Evolutionary conservation across 2,888 invertebrate genomes (phyloP).

Genomic region (Punctoribates punctum): DNA sequence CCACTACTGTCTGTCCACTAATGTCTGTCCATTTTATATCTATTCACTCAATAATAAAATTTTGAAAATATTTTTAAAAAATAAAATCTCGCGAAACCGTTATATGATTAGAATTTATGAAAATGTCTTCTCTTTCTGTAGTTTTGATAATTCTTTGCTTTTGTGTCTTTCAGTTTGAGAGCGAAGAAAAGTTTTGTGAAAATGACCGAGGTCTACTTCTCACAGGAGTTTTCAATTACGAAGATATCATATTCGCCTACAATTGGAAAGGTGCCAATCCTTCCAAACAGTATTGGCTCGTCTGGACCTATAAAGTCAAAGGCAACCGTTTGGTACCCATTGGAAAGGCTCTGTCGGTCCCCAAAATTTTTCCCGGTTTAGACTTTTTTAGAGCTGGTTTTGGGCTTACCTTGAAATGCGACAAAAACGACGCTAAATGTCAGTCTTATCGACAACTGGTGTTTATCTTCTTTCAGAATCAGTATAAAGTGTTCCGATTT

Average conservation of each 20-base stretch:
- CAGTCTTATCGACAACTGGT: neutral
- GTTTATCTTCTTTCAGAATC: constrained; percentile 6
- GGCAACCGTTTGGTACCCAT: neutral
- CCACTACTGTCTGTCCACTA: no score
- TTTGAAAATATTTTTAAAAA: no score
- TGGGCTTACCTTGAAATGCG: neutral
- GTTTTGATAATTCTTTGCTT: no score
- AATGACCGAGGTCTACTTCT: neutral
- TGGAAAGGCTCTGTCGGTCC: neutral
- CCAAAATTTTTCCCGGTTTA: neutral
- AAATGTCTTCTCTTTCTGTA: no score
- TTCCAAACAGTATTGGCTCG: neutral
- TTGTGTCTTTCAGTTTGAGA: neutral
- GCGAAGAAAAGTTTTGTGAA: constrained; percentile 21
- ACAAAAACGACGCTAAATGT: neutral
- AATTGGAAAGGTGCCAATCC: constrained; percentile 15
- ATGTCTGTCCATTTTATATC: no score
- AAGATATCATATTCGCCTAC: neutral
- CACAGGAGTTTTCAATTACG: constrained; percentile 23
- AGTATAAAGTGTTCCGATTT: constrained; percentile 8
- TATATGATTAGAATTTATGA: no score
- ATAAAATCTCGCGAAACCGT: no score
- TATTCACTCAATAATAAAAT: no score
- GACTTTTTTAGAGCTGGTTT: neutral
- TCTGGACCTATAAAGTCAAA: neutral